These are phyloP conservation scores for Drosophila putrida DNA, from an alignment of 2,888 invertebrate species.

Conservation along the genomic window DNA sequence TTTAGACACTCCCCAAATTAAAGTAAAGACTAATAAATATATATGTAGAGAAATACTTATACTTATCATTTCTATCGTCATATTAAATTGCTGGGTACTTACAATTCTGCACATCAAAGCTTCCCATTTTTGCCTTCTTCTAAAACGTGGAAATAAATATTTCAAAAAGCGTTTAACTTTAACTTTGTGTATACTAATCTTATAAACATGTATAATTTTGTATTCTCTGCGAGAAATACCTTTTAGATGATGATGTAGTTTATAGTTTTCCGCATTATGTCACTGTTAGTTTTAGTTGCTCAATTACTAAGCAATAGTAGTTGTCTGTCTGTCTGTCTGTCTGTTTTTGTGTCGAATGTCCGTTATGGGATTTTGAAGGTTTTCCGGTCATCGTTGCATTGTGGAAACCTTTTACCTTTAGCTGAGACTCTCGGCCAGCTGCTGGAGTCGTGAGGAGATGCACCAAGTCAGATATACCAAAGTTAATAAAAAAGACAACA, in stretches of 20 bases:
- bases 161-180: too few species aligned
- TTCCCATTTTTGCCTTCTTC: too few species aligned
- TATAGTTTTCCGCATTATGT: constrained; percentile 60
- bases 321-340: neutral
- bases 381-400: constrained; percentile 35
- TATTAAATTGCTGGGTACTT: too few species aligned
- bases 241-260: constrained; percentile 28
- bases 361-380: constrained; percentile 61
- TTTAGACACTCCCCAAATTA: too few species aligned
- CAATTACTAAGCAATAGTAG: constrained; percentile 39
- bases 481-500: constrained; percentile 8
- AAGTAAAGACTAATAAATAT: too few species aligned
- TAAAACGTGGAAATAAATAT: too few species aligned
- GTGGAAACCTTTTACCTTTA: constrained; percentile 63
- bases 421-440: constrained; percentile 17
- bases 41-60: too few species aligned
- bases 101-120: too few species aligned
- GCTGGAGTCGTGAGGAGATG: constrained; percentile 65
- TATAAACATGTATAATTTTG: constrained; percentile 1
- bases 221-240: constrained; percentile 13
- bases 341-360: constrained; percentile 2
- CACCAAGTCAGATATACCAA: constrained; percentile 53
- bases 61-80: too few species aligned
- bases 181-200: neutral
- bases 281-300: constrained; percentile 37